Conservation (phyloP, 2,888 invertebrate genomes). For the Cyclophora punctaria region DNA sequence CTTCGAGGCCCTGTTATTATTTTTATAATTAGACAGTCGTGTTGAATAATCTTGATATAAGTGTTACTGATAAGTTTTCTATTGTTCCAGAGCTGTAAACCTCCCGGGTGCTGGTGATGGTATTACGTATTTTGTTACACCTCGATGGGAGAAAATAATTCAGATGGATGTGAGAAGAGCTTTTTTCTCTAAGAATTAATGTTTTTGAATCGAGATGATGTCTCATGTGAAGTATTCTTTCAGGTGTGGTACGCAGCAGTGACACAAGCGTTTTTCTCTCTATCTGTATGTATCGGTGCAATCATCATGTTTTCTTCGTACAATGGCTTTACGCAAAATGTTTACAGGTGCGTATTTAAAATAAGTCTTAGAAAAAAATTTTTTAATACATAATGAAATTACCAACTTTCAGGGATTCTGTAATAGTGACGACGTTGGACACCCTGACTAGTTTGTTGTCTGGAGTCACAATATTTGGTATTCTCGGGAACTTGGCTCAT, state of each 20-base stretch:
- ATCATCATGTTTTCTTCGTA: constrained; percentile 79
- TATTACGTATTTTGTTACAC: background rate
- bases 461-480: constrained; percentile 82
- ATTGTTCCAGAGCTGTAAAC: constrained; percentile 67
- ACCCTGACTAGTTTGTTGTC: constrained; percentile 82
- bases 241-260: constrained; percentile 72
- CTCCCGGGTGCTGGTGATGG: constrained; percentile 78
- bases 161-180: background rate
- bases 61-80: background rate
- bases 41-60: background rate
- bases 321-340: constrained; percentile 58
- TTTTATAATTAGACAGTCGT: background rate
- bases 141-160: background rate
- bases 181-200: background rate
- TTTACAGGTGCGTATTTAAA: background rate
- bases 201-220: too few species aligned
- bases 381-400: background rate
- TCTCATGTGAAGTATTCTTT: background rate
- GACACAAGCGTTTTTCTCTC: constrained; percentile 80
- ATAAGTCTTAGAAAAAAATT: too few species aligned
- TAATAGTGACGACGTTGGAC: constrained; percentile 81
- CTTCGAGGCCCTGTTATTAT: background rate
- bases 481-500: constrained; percentile 80
- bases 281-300: constrained; percentile 79
- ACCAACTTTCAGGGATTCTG: constrained; percentile 70